Evolutionary conservation across 2,797 vertebrate species (phyloP).

Genomic region (Mormyrops boulengeri): DNA sequence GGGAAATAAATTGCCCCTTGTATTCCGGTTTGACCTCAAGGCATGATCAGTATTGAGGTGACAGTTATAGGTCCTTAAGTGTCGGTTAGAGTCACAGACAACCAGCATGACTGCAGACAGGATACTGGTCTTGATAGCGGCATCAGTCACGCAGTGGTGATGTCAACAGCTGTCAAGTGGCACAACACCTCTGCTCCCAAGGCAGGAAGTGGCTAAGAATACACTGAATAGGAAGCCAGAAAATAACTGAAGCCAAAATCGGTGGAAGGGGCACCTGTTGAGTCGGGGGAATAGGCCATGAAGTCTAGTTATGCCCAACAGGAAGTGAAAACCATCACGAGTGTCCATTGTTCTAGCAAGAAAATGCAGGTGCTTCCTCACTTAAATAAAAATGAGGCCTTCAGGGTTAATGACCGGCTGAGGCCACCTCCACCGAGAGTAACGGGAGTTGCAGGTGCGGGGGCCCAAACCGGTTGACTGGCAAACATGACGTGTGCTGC

Average conservation of each 20-base stretch:
- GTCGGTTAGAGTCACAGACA: background rate
- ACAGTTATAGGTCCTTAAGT: background rate
- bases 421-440: slow-evolving; percentile 2
- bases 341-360: slow-evolving; percentile 45
- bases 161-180: slow-evolving; percentile 18
- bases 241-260: slow-evolving; percentile 25
- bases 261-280: slow-evolving; percentile 32
- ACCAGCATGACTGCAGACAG: slow-evolving; percentile 16
- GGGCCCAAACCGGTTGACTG: background rate
- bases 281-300: background rate
- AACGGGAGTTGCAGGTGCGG: slow-evolving; percentile 17
- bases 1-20: background rate
- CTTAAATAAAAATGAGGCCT: background rate
- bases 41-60: background rate
- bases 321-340: background rate
- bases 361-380: slow-evolving; percentile 53
- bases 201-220: slow-evolving; percentile 42
- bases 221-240: slow-evolving; percentile 24
- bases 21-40: background rate
- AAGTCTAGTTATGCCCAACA: background rate
- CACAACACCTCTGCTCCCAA: slow-evolving; percentile 22
- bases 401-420: background rate
- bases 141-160: slow-evolving; percentile 20
- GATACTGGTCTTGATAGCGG: slow-evolving; percentile 25
- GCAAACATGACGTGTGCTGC: background rate